Evolutionary conservation across 35 echinoderm and acorn worm species (phyloP).

Genomic region (Eucidaris tribuloides): DNA sequence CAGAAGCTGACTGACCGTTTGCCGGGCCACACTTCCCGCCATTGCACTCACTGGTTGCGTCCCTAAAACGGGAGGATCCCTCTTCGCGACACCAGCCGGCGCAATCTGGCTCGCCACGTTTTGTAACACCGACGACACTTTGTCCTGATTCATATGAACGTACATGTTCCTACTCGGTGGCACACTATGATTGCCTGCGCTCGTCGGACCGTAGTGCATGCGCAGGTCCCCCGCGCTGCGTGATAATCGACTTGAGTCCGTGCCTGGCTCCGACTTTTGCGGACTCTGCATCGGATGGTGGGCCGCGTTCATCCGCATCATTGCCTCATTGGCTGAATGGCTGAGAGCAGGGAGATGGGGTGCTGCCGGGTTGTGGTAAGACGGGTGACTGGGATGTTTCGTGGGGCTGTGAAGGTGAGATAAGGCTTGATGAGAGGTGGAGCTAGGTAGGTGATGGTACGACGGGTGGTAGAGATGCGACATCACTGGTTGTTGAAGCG

Average conservation of each 20-base stretch:
- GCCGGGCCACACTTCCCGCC: constrained; percentile 37
- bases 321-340: constrained; percentile 5
- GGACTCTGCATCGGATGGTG: no score
- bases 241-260: no score
- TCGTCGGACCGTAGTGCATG: neutral
- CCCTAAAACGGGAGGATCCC: neutral
- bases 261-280: no score
- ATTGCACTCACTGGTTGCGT: constrained; percentile 10
- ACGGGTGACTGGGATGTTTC: neutral
- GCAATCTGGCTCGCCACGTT: neutral
- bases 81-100: neutral
- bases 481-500: neutral
- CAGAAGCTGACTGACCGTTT: constrained; percentile 82
- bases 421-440: neutral
- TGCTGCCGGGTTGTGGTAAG: neutral
- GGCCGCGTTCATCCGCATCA: neutral
- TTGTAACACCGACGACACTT: neutral
- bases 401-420: neutral
- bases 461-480: neutral
- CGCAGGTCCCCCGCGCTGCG: no score
- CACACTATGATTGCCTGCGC: neutral
- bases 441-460: neutral
- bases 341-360: neutral
- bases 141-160: neutral
- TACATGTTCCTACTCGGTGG: neutral